Percentiles rank a stretch among this genome's conserved stretches.
Evolutionary conservation across 2,113 vertebrate species (phyloP).

Genomic region (Monarcha castaneiventris): DNA sequence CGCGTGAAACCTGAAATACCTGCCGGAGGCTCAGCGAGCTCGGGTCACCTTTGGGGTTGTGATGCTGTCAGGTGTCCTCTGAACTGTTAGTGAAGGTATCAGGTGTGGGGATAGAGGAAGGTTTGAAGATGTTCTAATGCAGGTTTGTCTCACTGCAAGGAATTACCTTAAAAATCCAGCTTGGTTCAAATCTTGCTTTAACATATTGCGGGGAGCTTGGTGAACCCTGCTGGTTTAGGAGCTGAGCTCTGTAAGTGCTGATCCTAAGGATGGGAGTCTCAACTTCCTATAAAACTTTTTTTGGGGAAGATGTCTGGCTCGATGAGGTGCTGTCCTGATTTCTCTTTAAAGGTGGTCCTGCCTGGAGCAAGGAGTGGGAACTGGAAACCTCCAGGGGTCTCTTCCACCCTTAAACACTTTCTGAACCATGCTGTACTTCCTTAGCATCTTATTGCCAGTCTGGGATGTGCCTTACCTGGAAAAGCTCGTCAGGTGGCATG

Average conservation of each 20-base stretch:
- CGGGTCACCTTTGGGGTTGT: background rate
- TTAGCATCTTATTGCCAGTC: background rate
- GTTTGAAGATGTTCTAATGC: background rate
- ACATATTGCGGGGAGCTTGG: background rate
- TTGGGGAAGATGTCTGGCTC: background rate
- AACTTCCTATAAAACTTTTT: background rate
- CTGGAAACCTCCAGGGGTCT: background rate
- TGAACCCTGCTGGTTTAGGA: background rate
- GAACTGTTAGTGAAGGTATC: background rate
- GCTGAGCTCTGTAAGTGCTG: background rate
- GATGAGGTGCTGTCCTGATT: background rate
- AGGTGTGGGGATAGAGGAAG: background rate
- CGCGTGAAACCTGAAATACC: slow-evolving; percentile 36
- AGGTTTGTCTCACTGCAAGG: background rate
- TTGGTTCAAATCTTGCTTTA: background rate
- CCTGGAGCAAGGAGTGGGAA: background rate
- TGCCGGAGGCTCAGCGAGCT: background rate
- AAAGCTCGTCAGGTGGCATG: slow-evolving; percentile 2
- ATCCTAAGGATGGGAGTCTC: background rate
- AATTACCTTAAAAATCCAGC: background rate
- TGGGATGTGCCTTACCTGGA: background rate
- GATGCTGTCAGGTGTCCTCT: background rate
- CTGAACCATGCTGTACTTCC: fast-evolving
- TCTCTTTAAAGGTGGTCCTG: background rate
- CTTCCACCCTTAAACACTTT: background rate